A percentile compares a stretch with the other conserved stretches of the same genome.
Evolutionary conservation across 2,113 vertebrate species (phyloP).

Genomic region (Empidonax traillii): DNA sequence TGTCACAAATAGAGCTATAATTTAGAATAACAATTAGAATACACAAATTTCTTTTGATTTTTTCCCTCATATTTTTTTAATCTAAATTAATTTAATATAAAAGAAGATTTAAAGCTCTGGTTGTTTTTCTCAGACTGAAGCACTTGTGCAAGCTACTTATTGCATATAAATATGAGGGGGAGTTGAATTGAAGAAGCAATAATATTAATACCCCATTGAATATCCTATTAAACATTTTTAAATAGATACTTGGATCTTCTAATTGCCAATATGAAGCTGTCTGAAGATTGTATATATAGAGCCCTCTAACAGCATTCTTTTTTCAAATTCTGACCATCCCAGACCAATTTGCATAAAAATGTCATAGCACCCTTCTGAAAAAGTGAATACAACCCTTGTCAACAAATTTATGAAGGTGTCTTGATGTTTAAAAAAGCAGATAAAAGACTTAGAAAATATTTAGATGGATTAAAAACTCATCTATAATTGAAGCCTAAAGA

Average conservation of each 20-base stretch:
- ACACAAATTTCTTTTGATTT: background rate
- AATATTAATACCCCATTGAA: background rate
- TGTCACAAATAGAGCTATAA: background rate
- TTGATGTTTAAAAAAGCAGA: background rate
- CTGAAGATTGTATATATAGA: background rate
- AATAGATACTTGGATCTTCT: background rate
- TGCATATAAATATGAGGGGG: background rate
- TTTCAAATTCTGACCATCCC: background rate
- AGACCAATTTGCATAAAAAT: background rate
- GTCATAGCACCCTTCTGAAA: background rate
- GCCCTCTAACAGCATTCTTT: background rate
- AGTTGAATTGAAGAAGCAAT: background rate
- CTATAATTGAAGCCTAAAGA: background rate
- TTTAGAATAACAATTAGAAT: slow-evolving; percentile 17
- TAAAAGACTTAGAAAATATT: background rate
- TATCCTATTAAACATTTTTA: background rate
- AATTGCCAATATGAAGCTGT: background rate
- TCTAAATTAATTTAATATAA: background rate
- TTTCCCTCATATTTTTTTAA: background rate
- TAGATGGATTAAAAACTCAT: background rate
- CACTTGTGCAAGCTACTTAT: background rate
- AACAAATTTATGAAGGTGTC: background rate
- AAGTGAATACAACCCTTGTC: background rate
- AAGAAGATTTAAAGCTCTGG: slow-evolving; percentile 14
- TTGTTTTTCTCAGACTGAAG: background rate